Evolutionary conservation across 2,888 invertebrate genomes (phyloP).

Genomic region (Eugnorisma glareosa): DNA sequence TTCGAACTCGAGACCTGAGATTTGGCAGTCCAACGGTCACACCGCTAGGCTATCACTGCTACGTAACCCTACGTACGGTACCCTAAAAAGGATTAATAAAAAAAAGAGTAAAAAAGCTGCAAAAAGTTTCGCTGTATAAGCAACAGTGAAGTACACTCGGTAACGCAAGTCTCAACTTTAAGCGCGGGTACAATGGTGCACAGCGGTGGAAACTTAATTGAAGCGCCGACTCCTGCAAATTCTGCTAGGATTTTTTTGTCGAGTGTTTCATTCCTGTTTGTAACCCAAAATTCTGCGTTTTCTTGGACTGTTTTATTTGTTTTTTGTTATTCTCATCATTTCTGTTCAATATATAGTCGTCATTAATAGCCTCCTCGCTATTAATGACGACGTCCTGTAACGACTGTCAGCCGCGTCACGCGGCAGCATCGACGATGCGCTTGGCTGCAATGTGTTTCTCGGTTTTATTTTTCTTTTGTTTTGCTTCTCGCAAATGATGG

Average conservation of each 20-base stretch:
- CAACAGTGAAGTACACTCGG: slow-evolving; percentile 65
- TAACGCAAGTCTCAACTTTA: slow-evolving; percentile 67
- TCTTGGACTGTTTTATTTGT: slow-evolving; percentile 27
- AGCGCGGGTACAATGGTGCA: slow-evolving; percentile 68
- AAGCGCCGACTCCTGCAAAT: slow-evolving; percentile 61
- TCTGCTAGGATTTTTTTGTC: slow-evolving; percentile 61
- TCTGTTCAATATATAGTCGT: background rate
- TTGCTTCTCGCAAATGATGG: background rate
- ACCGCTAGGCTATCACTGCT: background rate
- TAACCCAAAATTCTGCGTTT: slow-evolving; percentile 20
- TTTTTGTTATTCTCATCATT: background rate
- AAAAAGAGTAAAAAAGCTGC: slow-evolving; percentile 37
- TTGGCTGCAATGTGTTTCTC: background rate
- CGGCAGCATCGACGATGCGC: too few species aligned
- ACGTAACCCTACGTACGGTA: background rate
- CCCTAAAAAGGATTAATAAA: slow-evolving; percentile 28
- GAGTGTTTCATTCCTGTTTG: slow-evolving; percentile 44
- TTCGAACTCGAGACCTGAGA: background rate
- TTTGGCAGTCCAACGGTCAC: background rate
- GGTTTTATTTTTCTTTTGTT: too few species aligned
- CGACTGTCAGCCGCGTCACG: too few species aligned
- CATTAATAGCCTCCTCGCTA: background rate
- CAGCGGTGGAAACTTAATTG: slow-evolving; percentile 68
- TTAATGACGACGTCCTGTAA: too few species aligned
- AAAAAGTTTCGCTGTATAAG: slow-evolving; percentile 60